Evolutionary conservation across 2,113 vertebrate species (phyloP), one percentile per base, ranked within the genome.

Genomic region (Romanogobio albipinnatus): DNA sequence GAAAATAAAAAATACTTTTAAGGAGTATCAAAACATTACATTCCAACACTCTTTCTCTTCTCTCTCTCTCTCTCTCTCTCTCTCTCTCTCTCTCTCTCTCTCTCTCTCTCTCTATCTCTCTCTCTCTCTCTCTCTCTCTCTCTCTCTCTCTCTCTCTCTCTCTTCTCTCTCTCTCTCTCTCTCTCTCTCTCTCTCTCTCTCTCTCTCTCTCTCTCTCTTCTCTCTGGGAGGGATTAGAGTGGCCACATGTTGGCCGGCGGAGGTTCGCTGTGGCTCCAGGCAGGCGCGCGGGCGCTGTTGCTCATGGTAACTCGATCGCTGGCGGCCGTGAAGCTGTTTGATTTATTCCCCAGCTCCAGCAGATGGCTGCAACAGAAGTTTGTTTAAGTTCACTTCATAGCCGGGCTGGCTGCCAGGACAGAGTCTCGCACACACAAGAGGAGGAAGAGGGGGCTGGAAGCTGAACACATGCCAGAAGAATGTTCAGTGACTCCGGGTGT

Each of bases 311-410:
- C 96, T 94, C 95, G 96, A 99, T 98, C 96, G 94, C 94, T 95
- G 96, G 95, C 95, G 93, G 96, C 97, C 94, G 95, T 93, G 94
- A 96, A 97, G 96, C 95, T 95, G 97, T 98, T 97, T 97, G 97
- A 98, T 98, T 98, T 98, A 97, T 98, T 97, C 97, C 97, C 96
- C 95, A 96, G 97, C 96, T 95, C 96, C 94, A 97, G 97, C 97
- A 98, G 97, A 98, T 99, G 97, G 97, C 96, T 97, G 97, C 96
- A 96, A 96, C 97, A 96, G 97, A 96, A 98, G 97, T 97, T 97
- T 98, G 97, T 98, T 98, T 98, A 97, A 98, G 96, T 98, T 98
- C 96, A 96, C 97, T 96, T 96, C 96, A 86, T 96, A 96, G 96
- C 96, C 88, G 96, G 97, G 97, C 96, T 93, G 91, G 89, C 90